Base-by-base conservation (phyloP, 1,140 invertebrate genomes). In the Mylabris phalerata region DNA sequence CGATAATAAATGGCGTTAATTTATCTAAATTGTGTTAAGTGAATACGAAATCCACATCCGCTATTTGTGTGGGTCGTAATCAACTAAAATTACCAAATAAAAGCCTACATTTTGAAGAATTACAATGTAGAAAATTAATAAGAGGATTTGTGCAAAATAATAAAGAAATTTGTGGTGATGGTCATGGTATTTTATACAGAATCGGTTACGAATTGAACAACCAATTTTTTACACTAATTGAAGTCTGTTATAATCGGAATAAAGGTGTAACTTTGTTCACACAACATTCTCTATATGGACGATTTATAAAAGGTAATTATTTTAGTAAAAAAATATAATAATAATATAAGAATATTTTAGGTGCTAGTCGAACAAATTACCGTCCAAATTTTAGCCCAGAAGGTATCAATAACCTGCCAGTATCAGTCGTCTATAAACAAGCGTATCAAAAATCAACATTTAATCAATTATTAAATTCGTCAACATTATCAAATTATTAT, bases 361-460 rank as follows among this genome's bases (percentile, higher is more conserved):
- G 67, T 63, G 52, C 71, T 19, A 64, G 63, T 47, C 3, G 9
- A 2, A 57, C 59, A n/a, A 65, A 46, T 19, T 63, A 63, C 10
- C 66, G 73, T 11, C 70, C 67, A 19, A 10, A 19, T 13, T 76
- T 75, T 44, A 69, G 64, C 24, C 55, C 67, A 11, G 57, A 65
- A 40, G 73, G 71, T 9, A 42, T 73, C 24, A 48, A 56, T 52
- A 26, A 59, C 7, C 32, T 65, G 25, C 40, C 59, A 39, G 61
- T 61, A 6, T 49, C 46, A 44, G 46, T 63, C 27, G 65, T 58
- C 25, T 74, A 69, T 61, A 70, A 66, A 59, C 50, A 66, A 57
- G 55, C 58, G 7, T 69, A 59, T 49, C 74, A 76, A 62, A 70
- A 69, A 55, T 27, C 61, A 11, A 65, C 56, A 13, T 75, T 77